Evolutionary conservation across 1,140 invertebrate species (phyloP).

Genomic region (Whitmania pigra): DNA sequence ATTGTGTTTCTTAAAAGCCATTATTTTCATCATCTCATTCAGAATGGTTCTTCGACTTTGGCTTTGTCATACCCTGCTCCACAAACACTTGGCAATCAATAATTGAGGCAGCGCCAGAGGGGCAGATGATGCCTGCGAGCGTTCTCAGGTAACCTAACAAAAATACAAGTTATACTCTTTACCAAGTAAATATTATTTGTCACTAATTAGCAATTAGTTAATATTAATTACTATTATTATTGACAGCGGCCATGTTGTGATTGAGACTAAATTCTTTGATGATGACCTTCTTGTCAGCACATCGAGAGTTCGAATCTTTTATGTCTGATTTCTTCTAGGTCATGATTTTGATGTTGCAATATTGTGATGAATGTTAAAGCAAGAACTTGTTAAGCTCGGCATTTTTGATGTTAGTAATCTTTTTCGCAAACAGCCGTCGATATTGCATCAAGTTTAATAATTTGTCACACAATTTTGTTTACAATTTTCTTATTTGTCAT

Average conservation of each 20-base stretch:
- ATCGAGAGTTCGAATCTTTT: slow-evolving; percentile 86
- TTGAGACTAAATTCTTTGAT: slow-evolving; percentile 97
- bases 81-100: slow-evolving; percentile 98
- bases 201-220: background rate
- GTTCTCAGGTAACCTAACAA: slow-evolving; percentile 63
- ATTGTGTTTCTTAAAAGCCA: too few species aligned
- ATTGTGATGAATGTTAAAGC: too few species aligned
- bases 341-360: too few species aligned
- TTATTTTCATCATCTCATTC: background rate
- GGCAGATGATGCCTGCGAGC: slow-evolving; percentile 98
- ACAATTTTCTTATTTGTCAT: too few species aligned
- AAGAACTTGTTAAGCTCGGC: too few species aligned
- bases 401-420: too few species aligned
- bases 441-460: too few species aligned
- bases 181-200: background rate
- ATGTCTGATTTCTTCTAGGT: slow-evolving; percentile 58
- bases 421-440: too few species aligned
- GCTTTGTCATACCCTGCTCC: slow-evolving; percentile 93
- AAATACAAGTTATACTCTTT: background rate
- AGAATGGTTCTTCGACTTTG: slow-evolving; percentile 99
- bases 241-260: slow-evolving; percentile 91
- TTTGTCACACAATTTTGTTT: too few species aligned
- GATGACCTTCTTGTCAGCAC: slow-evolving; percentile 85
- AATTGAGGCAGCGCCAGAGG: slow-evolving; percentile 95
- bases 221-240: slow-evolving; percentile 20